A percentile compares a stretch with the other conserved stretches of the same genome.
Conservation (phyloP, 2,797 vertebrate species). For the Triplophysa yarkandensis region DNA sequence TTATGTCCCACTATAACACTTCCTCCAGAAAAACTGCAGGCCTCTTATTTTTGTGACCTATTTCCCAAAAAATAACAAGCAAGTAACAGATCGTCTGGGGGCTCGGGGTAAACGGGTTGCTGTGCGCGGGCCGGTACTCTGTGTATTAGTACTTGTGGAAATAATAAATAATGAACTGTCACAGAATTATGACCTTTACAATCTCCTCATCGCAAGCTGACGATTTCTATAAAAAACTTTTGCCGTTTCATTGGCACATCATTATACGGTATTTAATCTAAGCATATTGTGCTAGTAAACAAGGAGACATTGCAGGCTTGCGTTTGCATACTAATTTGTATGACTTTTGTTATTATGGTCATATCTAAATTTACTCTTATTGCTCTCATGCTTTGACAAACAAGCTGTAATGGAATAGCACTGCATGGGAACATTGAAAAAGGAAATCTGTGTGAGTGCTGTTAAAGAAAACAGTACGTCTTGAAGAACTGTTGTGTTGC, state of each 20-base stretch:
- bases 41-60: constrained; percentile 47
- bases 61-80: constrained; percentile 51
- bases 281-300: constrained; percentile 27
- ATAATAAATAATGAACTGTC: constrained; percentile 60
- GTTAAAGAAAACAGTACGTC: no score
- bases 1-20: constrained; percentile 24
- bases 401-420: neutral
- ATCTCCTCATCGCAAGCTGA: constrained; percentile 39
- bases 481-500: no score
- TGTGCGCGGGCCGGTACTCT: constrained; percentile 14
- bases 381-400: neutral
- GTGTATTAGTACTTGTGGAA: constrained; percentile 49
- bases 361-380: neutral
- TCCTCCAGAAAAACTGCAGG: constrained; percentile 8
- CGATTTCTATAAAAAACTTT: constrained; percentile 50
- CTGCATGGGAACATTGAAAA: neutral
- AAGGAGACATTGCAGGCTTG: constrained; percentile 30
- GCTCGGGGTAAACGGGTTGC: constrained; percentile 38
- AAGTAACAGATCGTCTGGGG: constrained; percentile 48
- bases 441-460: no score
- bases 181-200: constrained; percentile 56
- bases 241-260: constrained; percentile 33
- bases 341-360: constrained; percentile 7
- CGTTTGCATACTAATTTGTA: constrained; percentile 32
- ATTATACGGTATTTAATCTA: constrained; percentile 39